A percentile compares a stretch with the other conserved stretches of the same genome.
phyloP scores from a whole-genome alignment of 2,113 vertebrate genomes.

The Butorides virescens region DNA sequence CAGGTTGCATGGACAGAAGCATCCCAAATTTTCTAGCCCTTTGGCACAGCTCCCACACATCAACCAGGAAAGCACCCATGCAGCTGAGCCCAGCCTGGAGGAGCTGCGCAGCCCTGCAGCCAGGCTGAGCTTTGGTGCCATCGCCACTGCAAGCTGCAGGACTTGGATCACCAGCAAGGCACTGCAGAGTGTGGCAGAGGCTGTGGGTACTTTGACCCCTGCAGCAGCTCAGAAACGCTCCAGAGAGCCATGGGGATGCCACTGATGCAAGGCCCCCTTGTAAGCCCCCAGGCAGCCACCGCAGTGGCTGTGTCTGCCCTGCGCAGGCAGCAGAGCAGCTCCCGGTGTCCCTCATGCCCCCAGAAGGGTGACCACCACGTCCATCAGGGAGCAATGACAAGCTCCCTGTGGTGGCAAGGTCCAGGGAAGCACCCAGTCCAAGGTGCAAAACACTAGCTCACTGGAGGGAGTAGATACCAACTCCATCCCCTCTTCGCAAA shows the following conservation, averaged over 20 bases:
- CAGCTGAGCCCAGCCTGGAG: background rate
- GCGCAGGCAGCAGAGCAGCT: background rate
- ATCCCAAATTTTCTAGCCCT: background rate
- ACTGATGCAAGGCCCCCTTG: accelerated
- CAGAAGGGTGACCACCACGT: background rate
- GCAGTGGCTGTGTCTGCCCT: background rate
- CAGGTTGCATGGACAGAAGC: background rate
- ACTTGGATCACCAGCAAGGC: background rate
- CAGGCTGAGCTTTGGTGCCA: background rate
- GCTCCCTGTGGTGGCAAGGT: background rate
- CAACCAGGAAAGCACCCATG: background rate
- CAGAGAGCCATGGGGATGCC: background rate
- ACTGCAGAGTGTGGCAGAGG: background rate
- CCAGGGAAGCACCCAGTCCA: background rate
- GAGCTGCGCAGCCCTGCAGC: background rate
- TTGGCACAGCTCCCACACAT: background rate
- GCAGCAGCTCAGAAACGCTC: background rate
- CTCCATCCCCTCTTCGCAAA: background rate
- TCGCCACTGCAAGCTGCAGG: background rate
- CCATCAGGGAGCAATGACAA: background rate
- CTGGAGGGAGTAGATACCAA: accelerated
- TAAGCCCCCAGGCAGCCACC: no score
- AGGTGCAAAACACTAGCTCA: background rate
- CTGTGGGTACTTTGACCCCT: background rate
- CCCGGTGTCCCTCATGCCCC: no score